These are phyloP conservation scores for Trichechus manatus DNA, from an alignment of 2,113 vertebrate genomes.

Conservation along the genomic window DNA sequence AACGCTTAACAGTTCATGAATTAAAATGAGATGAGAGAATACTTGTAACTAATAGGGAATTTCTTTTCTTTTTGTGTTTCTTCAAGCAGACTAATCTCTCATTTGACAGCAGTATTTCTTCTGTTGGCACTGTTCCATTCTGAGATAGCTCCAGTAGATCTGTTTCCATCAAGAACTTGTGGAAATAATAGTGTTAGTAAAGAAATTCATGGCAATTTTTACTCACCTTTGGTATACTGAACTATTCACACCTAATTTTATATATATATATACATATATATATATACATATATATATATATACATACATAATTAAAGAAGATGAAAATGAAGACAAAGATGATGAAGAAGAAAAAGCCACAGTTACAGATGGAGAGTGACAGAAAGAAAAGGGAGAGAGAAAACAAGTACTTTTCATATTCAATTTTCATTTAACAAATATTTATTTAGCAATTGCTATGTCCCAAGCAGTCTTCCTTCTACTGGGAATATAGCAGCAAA, in stretches of 20 bases:
- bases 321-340: not conserved
- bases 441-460: not conserved
- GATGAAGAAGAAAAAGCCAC: not conserved
- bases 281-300: not conserved
- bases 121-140: not conserved
- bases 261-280: not conserved
- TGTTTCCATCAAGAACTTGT: not conserved
- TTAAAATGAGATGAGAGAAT: constrained; percentile 75
- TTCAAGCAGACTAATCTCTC: not conserved
- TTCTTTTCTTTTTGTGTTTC: constrained; percentile 15
- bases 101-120: not conserved
- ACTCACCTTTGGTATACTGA: not conserved
- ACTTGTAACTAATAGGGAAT: not conserved
- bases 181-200: not conserved
- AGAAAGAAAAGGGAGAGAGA: not conserved
- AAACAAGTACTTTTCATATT: not conserved
- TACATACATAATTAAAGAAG: not conserved
- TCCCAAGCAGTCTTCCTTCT: not conserved
- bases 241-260: not conserved
- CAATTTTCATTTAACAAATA: not conserved
- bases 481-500: not conserved
- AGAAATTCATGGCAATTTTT: not conserved
- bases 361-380: not conserved
- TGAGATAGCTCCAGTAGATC: too few relatives aligned
- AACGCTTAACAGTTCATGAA: constrained; percentile 73